Base-by-base conservation (phyloP, 2,113 vertebrate genomes). In the Xerus inauris region DNA sequence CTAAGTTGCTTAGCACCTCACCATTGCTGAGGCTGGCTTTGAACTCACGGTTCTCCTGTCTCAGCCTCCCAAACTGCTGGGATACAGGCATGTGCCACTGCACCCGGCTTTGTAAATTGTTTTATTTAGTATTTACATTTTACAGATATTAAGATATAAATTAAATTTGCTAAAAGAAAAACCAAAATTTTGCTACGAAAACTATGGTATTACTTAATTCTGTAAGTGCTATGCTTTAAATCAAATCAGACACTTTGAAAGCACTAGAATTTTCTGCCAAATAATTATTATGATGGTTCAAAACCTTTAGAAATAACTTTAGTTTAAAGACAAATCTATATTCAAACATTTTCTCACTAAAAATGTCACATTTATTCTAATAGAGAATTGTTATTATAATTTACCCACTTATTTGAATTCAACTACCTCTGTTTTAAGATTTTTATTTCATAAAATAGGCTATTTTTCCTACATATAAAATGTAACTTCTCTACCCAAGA, bases 211-310 rank as follows among this genome's bases (percentile, higher is more conserved):
- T 40, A 83, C 26, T 84, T 75, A 95, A 64, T 2, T 71, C 69
- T 83, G 4, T n/a, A 92, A 76, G 11, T 35, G 5, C 11, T 40
- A n/a, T 85, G 38, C 22, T 88, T 89, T 91, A 86, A 95, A 51
- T 51, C 24, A 91, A 94, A 90, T 59, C 16, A 83, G 80, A 90
- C 59, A 30, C 76, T 20, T 85, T 11, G 57, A 93, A 87, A 79
- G 64, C 5, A 32, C 17, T 87, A 69, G 42, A 88, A 80, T 87
- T 84, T 91, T 81, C 30, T 89, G 10, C 89, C 12, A 93, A 64
- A 49, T 54, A 42, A 65, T 64, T 54, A 51, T 87, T 92, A 87
- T 69, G 3, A 3, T n/a, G 19, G 76, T 38, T 59, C 3, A 38
- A 49, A 73, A 59, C 28, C 5, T 73, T 88, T 77, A 72, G 11